A percentile compares a stretch with the other conserved stretches of the same genome.
These are phyloP conservation scores for Trichechus manatus DNA, from an alignment of 2,113 vertebrate species.

Conservation along the genomic window DNA sequence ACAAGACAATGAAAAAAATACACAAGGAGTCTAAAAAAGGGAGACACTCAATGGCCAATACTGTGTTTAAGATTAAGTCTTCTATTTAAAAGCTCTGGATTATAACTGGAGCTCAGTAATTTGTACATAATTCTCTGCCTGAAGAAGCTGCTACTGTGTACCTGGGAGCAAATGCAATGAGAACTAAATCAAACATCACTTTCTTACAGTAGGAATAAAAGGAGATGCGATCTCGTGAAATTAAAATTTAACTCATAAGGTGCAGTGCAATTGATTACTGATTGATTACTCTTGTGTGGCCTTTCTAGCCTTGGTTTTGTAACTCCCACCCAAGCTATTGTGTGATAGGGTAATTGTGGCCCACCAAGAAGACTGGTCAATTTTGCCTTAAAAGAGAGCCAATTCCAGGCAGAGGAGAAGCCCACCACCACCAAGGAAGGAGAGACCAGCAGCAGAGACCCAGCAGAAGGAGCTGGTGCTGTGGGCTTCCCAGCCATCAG, in stretches of 20 bases:
- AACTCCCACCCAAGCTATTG: too few relatives aligned
- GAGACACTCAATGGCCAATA: not conserved
- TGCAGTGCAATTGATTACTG: too few relatives aligned
- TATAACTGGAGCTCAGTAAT: not conserved
- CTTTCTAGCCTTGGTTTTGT: too few relatives aligned
- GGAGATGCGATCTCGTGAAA: not conserved
- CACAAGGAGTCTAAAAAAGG: not conserved
- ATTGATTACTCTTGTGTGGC: too few relatives aligned
- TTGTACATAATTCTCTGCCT: constrained; percentile 16
- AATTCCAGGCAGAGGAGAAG: too few relatives aligned
- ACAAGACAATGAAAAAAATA: constrained; percentile 9
- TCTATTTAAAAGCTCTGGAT: constrained; percentile 9
- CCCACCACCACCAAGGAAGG: too few relatives aligned
- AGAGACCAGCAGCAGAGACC: too few relatives aligned
- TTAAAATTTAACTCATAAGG: constrained; percentile 35
- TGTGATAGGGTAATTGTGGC: too few relatives aligned
- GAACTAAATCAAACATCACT: not conserved
- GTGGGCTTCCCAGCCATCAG: too few relatives aligned
- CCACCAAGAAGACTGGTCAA: too few relatives aligned
- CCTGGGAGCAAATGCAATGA: not conserved
- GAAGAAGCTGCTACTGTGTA: not conserved
- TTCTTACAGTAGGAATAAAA: constrained; percentile 2
- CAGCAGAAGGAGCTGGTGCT: too few relatives aligned
- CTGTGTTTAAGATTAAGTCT: not conserved
- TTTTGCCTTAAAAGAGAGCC: too few relatives aligned